These are phyloP conservation scores for Temnopleurus reevesii DNA, from an alignment of 53 echinoderm and acorn worm species.

Conservation along the genomic window DNA sequence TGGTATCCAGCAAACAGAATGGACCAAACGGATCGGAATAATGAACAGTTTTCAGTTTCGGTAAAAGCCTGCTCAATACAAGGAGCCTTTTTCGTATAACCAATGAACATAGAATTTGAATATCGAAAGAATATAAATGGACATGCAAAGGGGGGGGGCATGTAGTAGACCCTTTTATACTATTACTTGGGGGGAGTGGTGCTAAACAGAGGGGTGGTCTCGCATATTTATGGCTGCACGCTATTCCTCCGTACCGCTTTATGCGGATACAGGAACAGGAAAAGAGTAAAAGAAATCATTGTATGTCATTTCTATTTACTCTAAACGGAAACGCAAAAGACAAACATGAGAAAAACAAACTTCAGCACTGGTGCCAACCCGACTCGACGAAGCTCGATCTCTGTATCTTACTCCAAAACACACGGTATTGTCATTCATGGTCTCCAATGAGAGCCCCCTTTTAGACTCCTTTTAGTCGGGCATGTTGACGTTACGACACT, in stretches of 20 bases:
- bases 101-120: too few species aligned
- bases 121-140: too few species aligned
- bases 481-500: slow-evolving; percentile 38
- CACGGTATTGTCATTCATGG: slow-evolving; percentile 40
- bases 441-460: slow-evolving; percentile 1
- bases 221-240: too few species aligned
- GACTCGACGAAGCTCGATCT: neutral
- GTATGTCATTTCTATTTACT: slow-evolving; percentile 43
- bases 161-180: too few species aligned
- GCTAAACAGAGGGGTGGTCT: too few species aligned
- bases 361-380: neutral
- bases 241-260: neutral
- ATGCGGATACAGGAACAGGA: neutral
- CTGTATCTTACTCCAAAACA: slow-evolving; percentile 10
- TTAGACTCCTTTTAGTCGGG: slow-evolving; percentile 1
- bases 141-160: too few species aligned
- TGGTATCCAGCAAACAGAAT: too few species aligned
- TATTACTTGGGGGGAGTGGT: too few species aligned
- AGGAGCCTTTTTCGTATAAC: too few species aligned
- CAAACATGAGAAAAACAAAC: slow-evolving; percentile 47
- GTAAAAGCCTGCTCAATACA: too few species aligned
- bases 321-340: slow-evolving; percentile 47
- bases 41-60: too few species aligned
- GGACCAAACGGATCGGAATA: too few species aligned
- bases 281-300: slow-evolving; percentile 6